A percentile compares a stretch with the other conserved stretches of the same genome.
These are phyloP conservation scores for Pentamera pediparva DNA, from an alignment of 53 echinoderm and acorn worm genomes.

Conservation along the genomic window DNA sequence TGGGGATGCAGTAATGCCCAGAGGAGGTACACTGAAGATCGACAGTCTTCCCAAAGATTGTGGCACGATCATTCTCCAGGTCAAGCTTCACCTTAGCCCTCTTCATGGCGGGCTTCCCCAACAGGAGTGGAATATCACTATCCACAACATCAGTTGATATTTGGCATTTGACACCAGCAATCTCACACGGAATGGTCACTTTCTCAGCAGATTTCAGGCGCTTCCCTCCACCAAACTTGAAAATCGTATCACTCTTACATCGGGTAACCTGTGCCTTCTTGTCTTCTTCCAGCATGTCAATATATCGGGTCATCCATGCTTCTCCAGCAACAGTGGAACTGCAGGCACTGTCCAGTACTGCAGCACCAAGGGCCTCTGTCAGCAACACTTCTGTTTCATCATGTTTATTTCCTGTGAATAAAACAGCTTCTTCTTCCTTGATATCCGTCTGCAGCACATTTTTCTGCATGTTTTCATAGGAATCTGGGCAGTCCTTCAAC, in stretches of 20 bases:
- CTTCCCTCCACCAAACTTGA: not conserved
- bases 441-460: not conserved
- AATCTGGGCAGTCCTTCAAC: conserved; percentile 13
- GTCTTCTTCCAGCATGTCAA: conserved; percentile 6
- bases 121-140: not conserved
- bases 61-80: not conserved
- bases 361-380: conserved; percentile 13
- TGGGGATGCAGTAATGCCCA: conserved; percentile 19
- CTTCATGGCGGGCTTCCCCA: conserved; percentile 13
- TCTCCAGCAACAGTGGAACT: not conserved
- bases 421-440: conserved; percentile 10
- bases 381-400: not conserved
- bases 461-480: conserved; percentile 17
- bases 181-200: conserved; percentile 1
- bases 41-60: not conserved
- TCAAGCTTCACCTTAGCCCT: conserved; percentile 15
- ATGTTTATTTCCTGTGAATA: conserved; percentile 1
- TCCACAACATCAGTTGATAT: not conserved
- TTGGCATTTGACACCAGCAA: not conserved
- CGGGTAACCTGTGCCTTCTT: not conserved
- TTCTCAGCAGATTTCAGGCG: not conserved
- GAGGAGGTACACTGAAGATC: conserved; percentile 8
- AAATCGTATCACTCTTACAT: conserved; percentile 1
- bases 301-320: not conserved
- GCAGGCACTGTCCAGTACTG: not conserved